Evolutionary conservation across 1,140 invertebrate species (phyloP).

Genomic region (Drosophila nikananu): DNA sequence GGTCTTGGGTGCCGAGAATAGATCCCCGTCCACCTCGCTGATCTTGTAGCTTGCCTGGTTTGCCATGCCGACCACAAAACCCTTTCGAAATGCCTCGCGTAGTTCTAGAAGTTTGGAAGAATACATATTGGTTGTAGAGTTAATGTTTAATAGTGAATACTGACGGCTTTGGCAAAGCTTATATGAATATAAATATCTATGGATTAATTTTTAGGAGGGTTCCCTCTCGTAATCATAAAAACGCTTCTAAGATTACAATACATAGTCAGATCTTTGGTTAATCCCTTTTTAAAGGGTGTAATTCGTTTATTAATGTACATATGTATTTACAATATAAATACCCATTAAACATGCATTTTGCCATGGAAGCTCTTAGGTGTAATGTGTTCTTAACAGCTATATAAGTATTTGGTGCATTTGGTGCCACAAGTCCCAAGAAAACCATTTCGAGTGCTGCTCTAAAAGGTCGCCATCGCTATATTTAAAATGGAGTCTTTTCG

Average conservation of each 20-base stretch:
- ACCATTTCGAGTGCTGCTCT: conserved; percentile 43
- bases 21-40: conserved; percentile 86
- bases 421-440: conserved; percentile 56
- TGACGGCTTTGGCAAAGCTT: neutral
- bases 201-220: neutral
- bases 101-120: conserved; percentile 71
- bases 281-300: conserved; percentile 22
- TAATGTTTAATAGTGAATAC: neutral
- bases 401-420: conserved; percentile 72
- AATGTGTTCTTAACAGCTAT: conserved; percentile 45
- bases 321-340: conserved; percentile 60
- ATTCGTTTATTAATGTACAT: conserved; percentile 53
- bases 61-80: conserved; percentile 62
- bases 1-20: conserved; percentile 87
- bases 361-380: conserved; percentile 32
- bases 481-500: conserved; percentile 70
- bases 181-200: neutral
- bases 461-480: conserved; percentile 17
- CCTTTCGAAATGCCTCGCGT: conserved; percentile 55
- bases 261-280: conserved; percentile 22
- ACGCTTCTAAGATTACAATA: neutral
- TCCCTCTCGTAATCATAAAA: neutral
- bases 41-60: conserved; percentile 32
- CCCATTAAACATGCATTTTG: conserved; percentile 41
- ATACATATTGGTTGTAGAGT: conserved; percentile 39